These are phyloP conservation scores for Scolopax mira DNA, from an alignment of 2,113 vertebrate genomes.

Conservation along the genomic window DNA sequence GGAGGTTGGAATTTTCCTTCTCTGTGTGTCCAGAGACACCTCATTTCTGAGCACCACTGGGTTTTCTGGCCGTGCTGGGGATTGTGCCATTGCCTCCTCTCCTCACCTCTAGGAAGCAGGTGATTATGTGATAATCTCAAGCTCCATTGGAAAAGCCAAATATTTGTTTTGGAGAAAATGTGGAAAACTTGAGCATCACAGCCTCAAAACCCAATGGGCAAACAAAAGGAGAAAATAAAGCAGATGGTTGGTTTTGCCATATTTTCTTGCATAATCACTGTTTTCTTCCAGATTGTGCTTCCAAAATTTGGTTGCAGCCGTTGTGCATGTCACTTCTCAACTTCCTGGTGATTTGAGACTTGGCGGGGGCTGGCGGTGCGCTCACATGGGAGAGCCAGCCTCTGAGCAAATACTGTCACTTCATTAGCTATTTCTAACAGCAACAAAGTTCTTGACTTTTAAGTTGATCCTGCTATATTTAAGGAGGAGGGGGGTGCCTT, in stretches of 20 bases:
- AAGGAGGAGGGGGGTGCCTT: background rate
- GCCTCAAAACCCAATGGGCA: background rate
- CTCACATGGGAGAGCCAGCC: background rate
- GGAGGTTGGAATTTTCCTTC: background rate
- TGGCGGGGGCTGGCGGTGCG: background rate
- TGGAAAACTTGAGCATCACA: background rate
- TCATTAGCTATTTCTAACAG: conserved; percentile 37
- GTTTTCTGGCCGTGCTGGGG: background rate
- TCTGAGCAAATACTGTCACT: background rate
- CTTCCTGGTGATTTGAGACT: background rate
- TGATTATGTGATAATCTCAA: background rate
- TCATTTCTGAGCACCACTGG: background rate
- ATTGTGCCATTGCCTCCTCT: background rate
- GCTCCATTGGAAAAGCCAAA: background rate
- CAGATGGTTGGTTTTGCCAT: background rate
- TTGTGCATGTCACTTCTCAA: background rate
- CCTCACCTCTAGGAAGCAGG: background rate
- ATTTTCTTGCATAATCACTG: background rate
- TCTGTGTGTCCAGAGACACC: background rate
- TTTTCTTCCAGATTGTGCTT: background rate
- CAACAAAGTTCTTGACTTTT: background rate
- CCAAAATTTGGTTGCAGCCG: background rate
- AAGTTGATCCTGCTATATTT: background rate
- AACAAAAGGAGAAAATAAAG: background rate
- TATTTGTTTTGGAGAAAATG: background rate